phyloP scores from a whole-genome alignment of 2,888 invertebrate genomes.

The Pheosia tremula region DNA sequence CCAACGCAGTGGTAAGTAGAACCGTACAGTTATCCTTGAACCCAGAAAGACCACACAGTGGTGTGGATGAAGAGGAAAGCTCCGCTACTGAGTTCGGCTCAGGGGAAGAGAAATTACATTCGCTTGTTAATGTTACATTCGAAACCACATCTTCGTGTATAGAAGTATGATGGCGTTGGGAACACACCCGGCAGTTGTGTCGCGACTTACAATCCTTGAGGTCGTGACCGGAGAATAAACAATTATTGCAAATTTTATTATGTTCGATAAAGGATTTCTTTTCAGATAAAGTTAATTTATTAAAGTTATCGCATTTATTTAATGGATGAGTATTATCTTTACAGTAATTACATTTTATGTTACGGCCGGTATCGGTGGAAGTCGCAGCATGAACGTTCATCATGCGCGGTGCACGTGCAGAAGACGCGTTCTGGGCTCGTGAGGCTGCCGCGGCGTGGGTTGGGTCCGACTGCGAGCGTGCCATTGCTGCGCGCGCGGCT shows the following conservation, averaged over 20 bases:
- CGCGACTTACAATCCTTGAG: constrained; percentile 10
- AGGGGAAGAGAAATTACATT: not conserved
- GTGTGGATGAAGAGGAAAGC: not conserved
- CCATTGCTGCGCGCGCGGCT: not conserved
- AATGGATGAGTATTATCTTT: constrained; percentile 10
- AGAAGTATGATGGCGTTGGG: constrained; percentile 8
- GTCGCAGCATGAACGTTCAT: constrained; percentile 12
- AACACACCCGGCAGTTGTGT: constrained; percentile 9
- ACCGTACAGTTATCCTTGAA: no score
- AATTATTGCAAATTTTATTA: constrained; percentile 12
- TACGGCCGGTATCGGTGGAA: constrained; percentile 4
- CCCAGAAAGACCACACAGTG: not conserved
- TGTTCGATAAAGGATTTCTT: constrained; percentile 7
- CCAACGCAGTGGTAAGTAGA: not conserved
- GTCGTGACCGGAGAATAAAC: constrained; percentile 9
- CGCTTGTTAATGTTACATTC: not conserved
- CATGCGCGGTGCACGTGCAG: not conserved
- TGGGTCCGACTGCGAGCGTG: not conserved
- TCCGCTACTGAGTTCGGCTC: not conserved
- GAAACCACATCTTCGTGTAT: constrained; percentile 3
- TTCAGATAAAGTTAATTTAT: constrained; percentile 10
- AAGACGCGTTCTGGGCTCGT: not conserved
- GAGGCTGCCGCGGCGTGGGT: not conserved
- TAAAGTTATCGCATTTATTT: constrained; percentile 8
- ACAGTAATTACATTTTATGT: constrained; percentile 9